Evolutionary conservation across 2,888 invertebrate species (phyloP).

Genomic region (Glyphotaelius pellucidus): DNA sequence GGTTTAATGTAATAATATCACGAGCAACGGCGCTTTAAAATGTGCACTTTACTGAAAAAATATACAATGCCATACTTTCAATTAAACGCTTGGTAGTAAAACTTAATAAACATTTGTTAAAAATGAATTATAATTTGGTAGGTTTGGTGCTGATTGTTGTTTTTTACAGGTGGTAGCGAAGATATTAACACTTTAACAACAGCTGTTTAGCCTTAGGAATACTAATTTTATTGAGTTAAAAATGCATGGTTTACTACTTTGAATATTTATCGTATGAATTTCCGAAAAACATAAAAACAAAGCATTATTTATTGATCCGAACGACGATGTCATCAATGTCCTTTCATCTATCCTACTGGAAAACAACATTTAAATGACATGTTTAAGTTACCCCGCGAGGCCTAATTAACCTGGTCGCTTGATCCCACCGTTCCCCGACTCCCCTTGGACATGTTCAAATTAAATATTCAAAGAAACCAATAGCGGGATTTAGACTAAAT

Average conservation of each 20-base stretch:
- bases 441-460: conserved; percentile 46
- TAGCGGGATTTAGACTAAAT: conserved; percentile 23
- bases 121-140: background rate
- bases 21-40: too few relatives aligned
- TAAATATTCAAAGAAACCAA: conserved; percentile 48
- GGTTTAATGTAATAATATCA: too few relatives aligned
- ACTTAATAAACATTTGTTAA: background rate
- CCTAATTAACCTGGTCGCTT: conserved; percentile 58
- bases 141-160: too few relatives aligned
- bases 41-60: too few relatives aligned
- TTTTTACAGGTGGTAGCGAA: background rate
- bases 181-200: background rate
- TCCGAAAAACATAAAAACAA: background rate
- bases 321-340: conserved; percentile 3
- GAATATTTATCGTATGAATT: background rate
- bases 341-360: conserved; percentile 21
- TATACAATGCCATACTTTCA: too few relatives aligned
- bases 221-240: background rate
- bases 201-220: background rate
- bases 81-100: too few relatives aligned
- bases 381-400: conserved; percentile 38
- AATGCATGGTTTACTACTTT: background rate
- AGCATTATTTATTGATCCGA: conserved; percentile 32
- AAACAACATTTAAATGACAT: conserved; percentile 46
- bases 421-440: conserved; percentile 32